Evolutionary conservation across 2,797 vertebrate species (phyloP), one percentile per base, ranked within the genome.

Genomic region (Novumbra hubbsi): DNA sequence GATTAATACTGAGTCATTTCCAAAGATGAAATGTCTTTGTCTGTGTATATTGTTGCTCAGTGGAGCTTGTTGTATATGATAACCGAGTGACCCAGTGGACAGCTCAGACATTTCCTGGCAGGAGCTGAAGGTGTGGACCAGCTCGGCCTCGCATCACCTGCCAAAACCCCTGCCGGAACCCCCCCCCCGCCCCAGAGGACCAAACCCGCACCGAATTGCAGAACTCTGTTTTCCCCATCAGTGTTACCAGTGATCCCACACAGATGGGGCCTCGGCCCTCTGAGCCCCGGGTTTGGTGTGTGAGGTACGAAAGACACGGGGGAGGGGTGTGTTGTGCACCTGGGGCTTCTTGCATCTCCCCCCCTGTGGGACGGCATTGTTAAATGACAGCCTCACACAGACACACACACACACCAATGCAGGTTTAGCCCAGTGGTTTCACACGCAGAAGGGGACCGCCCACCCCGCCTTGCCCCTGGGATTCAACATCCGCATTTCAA

Each of bases 291-390:
- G 72, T 70, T 30, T 27, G 15, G 71, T 75, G 64, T 30, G 67
- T 49, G 32, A 24, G 68, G 62, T 50, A 64, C n/a, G 19, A 21
- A 55, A 0, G 34, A 7, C 4, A 38, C 8, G 52, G 52, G 50
- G 52, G 49, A 19, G 16, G 74, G 50, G 32, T 64, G 28, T 55
- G 24, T 41, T 73, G 14, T 71, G 64, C 78, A 78, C 77, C 76
- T 83, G 78, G 75, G 77, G 75, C 71, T 75, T 48, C 62, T 50
- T 55, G 52, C n/a, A 70, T 72, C 66, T 73, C 80, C 3, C n/a
- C n/a, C 34, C 77, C 17, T 76, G 68, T 71, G 69, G 17, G 30
- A 71, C 68, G 62, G 76, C 75, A 74, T 38, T 82, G 73, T 84
- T 84, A 84, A 45, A 72, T 76, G 78, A 32, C 70, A 45, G 64